phyloP scores from a whole-genome alignment of 2,797 vertebrate genomes.

The Halcyon smyrnensis region DNA sequence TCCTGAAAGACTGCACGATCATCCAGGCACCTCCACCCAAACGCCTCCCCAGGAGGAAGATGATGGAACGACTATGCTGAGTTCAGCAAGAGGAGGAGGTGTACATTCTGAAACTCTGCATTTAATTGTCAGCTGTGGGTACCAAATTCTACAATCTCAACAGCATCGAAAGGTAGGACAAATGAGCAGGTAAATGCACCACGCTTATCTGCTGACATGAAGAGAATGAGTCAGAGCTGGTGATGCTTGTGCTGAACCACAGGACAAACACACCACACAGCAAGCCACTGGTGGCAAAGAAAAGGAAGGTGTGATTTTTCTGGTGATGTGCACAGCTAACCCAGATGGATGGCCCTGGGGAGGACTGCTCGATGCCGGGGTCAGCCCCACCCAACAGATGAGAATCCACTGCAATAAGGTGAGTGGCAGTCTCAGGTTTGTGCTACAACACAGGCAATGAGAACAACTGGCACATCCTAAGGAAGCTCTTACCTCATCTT shows the following conservation, averaged over 20 bases:
- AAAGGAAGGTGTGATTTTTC: background rate
- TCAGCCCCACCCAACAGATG: background rate
- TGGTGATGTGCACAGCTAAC: background rate
- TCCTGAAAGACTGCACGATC: background rate
- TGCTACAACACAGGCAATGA: background rate
- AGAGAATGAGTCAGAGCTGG: constrained; percentile 10
- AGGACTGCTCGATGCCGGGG: background rate
- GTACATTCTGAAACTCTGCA: background rate
- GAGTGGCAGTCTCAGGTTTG: background rate
- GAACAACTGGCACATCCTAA: background rate
- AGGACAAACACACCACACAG: background rate
- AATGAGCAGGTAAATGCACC: background rate
- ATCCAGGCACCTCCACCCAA: background rate
- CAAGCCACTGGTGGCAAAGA: background rate
- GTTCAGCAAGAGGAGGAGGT: background rate
- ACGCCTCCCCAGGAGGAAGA: background rate
- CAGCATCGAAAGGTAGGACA: background rate
- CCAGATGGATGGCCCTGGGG: background rate
- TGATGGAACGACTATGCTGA: background rate
- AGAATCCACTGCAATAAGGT: background rate
- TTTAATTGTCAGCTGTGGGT: background rate
- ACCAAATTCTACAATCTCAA: background rate
- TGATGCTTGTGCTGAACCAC: background rate
- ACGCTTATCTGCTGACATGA: background rate
- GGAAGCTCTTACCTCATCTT: background rate